Conservation (phyloP, 1,140 invertebrate species). For the Neodiprion lecontei region DNA sequence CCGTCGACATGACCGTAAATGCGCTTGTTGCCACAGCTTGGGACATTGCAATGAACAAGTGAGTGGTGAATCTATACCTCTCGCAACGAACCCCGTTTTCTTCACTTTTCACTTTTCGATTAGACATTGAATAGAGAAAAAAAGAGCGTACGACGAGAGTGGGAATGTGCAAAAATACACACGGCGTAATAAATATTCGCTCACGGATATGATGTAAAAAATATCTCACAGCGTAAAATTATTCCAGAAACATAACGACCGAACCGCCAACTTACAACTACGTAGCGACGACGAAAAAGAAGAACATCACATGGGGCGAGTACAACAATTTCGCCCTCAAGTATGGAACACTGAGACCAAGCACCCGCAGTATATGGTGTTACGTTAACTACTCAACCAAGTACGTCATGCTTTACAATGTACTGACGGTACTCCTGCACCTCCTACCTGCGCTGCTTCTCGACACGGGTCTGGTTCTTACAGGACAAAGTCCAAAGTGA, state of each 20-base stretch:
- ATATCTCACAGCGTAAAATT: no score
- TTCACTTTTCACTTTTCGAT: no score
- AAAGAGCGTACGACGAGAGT: background rate
- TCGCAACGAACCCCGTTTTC: background rate
- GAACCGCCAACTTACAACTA: constrained; percentile 64
- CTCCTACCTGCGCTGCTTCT: constrained; percentile 67
- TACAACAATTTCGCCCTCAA: constrained; percentile 58
- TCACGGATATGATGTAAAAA: no score
- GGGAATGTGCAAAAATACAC: background rate
- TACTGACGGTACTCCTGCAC: constrained; percentile 65
- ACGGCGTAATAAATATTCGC: constrained; percentile 10
- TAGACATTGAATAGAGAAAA: background rate
- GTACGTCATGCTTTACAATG: constrained; percentile 51
- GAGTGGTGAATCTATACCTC: constrained; percentile 12
- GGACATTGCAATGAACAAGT: constrained; percentile 64
- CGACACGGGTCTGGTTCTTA: constrained; percentile 61
- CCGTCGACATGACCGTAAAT: constrained; percentile 76
- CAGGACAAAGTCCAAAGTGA: constrained; percentile 66
- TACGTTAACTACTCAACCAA: constrained; percentile 61
- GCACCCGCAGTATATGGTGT: constrained; percentile 61
- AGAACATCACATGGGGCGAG: constrained; percentile 58
- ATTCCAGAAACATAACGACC: constrained; percentile 41
- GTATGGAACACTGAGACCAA: constrained; percentile 53
- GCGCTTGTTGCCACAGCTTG: constrained; percentile 71
- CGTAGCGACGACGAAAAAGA: constrained; percentile 49